phyloP scores from a whole-genome alignment of 2,888 invertebrate genomes.

The Schizotus pectinicornis region DNA sequence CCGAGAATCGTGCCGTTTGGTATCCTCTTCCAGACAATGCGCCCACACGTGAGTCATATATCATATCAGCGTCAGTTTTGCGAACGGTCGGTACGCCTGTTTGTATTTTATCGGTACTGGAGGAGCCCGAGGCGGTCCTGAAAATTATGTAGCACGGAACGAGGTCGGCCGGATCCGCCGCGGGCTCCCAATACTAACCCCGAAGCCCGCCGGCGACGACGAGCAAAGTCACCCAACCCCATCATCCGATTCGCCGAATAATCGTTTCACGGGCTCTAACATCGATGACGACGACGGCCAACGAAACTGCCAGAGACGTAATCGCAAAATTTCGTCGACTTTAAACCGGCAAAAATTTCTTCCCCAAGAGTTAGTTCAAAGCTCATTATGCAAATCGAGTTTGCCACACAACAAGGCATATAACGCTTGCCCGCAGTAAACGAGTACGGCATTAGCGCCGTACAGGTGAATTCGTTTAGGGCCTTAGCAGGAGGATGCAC shows the following conservation, averaged over 20 bases:
- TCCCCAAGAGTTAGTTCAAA: constrained; percentile 32
- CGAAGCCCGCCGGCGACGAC: constrained; percentile 40
- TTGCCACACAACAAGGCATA: constrained; percentile 41
- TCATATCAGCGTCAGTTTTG: constrained; percentile 42
- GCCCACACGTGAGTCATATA: constrained; percentile 42
- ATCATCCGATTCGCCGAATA: not conserved
- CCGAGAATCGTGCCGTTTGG: constrained; percentile 7
- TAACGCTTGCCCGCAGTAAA: constrained; percentile 33
- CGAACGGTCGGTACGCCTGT: constrained; percentile 43
- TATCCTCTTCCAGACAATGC: constrained; percentile 34
- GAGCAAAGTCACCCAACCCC: constrained; percentile 32
- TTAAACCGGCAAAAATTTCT: constrained; percentile 3
- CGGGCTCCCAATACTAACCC: constrained; percentile 44
- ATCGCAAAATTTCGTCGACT: not conserved
- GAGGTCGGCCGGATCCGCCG: constrained; percentile 49
- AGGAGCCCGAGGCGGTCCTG: constrained; percentile 43
- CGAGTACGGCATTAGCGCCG: constrained; percentile 36
- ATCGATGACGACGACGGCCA: constrained; percentile 16
- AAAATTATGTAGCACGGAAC: constrained; percentile 50
- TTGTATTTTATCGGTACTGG: constrained; percentile 49
- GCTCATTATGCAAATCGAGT: constrained; percentile 48
- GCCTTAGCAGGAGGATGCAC: constrained; percentile 21
- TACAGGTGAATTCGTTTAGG: constrained; percentile 45
- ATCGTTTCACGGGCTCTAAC: not conserved
- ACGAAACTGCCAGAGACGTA: no score